Base-by-base conservation (phyloP, 2,888 invertebrate genomes). In the Horisme vitalbata region DNA sequence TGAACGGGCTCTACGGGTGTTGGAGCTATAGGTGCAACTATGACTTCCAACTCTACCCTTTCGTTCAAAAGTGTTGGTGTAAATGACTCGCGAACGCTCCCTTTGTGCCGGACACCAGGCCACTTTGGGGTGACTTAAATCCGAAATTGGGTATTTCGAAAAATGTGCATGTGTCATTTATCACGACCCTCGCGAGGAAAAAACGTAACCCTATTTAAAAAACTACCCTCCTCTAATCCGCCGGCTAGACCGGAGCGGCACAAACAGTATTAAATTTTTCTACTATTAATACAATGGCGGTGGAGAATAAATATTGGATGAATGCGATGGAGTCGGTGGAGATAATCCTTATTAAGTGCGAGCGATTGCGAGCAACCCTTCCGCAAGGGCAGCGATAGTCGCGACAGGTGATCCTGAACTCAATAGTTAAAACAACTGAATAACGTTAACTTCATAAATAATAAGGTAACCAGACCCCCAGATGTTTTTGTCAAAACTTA, bases 151-250 rank as follows among this genome's bases (percentile, higher is more conserved):
- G 90, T 90, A 90, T 90, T 90, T 90, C 85, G 88, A 87, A 87
- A 86, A 88, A 89, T 88, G 88, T 88, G 89, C 90, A 90, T 90
- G 90, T 90, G 90, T 90, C 90, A 90, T 90, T 90, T 90, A 90
- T 90, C 90, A 90, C 86, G 74, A 83, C 85, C 86, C 88, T 82
- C 81, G 68, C 70, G 74, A 4, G 18, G 18, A 79, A 85, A 85
- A 80, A 84, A 73, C 71, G 76, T 86, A 86, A 85, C 88, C 88
- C 88, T 86, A 85, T 88, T 88, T 86, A 87, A 89, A 89, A 89
- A 89, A 86, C 79, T 83, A 79, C 82, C 85, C 80, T 69, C 71
- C 75, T 59, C 71, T 88, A 88, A 88, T 87, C 88, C 88, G 71
- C 48, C 63, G 59, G 78, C 77, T 70, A 72, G 78, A 71, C 77